Percentiles rank a stretch among this genome's conserved stretches.
Conservation (phyloP, 2,888 invertebrate genomes). For the Athalia rosae region DNA sequence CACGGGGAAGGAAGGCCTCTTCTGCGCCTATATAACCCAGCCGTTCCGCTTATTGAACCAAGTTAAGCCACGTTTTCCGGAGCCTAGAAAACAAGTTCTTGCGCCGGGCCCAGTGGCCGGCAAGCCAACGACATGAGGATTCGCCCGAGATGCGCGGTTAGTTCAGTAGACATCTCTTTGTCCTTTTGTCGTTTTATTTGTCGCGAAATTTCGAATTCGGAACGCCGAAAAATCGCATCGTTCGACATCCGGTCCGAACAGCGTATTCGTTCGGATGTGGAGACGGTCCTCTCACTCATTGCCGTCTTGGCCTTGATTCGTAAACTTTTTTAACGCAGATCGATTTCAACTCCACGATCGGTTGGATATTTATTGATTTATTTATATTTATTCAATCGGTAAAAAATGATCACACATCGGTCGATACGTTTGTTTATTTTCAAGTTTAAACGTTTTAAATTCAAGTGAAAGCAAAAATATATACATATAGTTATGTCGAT, state of each 20-base stretch:
- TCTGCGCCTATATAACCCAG: constrained; percentile 72
- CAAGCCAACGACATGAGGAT: constrained; percentile 69
- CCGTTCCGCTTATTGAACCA: constrained; percentile 72
- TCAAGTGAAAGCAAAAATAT: not conserved
- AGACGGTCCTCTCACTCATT: no score
- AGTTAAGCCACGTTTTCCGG: constrained; percentile 71
- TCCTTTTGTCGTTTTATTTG: not conserved
- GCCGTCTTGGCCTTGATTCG: no score
- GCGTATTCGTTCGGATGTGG: no score
- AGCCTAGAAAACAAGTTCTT: constrained; percentile 67
- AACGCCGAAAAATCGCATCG: not conserved
- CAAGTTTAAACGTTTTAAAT: not conserved
- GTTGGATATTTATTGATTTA: not conserved
- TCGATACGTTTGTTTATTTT: no score
- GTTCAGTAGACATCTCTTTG: constrained; percentile 55
- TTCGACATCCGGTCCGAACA: no score
- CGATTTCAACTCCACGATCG: no score
- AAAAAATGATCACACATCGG: not conserved
- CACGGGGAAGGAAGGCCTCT: constrained; percentile 62
- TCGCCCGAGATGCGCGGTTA: constrained; percentile 72
- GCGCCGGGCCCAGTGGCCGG: constrained; percentile 68
- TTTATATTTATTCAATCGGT: not conserved
- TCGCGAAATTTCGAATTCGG: constrained; percentile 12
- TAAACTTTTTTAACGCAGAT: no score
- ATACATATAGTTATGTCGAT: no score